Base-by-base conservation (phyloP, 1,140 invertebrate genomes). In the Bombus impatiens region DNA sequence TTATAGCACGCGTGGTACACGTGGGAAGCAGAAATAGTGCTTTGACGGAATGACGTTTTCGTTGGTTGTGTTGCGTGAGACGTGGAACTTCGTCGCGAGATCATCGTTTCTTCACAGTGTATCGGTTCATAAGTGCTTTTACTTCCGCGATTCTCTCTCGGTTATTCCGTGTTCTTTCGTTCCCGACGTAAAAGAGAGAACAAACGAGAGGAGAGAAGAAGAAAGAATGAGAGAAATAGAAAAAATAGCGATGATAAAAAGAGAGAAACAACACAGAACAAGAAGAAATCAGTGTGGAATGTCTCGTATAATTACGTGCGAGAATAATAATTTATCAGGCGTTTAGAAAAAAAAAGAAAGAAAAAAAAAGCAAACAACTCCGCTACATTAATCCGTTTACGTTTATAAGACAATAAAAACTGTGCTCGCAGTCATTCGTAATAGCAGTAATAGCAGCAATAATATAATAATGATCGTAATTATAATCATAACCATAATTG, bases 341-440 rank as follows among this genome's bases (percentile, higher is more conserved):
- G 40, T 62, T 62, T 6, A 32, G 6, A 32, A 65, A 15, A 65
- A 15, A 65, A 32, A 35, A 32, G 67, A 85, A 53, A 72, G 35
- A 80, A 70, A 76, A 59, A 74, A 74, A 70, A 72, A 83, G 65
- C 37, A 76, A 88, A 88, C 78, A 82, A 86, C 67, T 81, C 10
- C 74, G 78, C 67, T 76, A 86, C 85, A 86, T 79, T 83, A 78
- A 83, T 62, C 65, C 72, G 70, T 77, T 84, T 87, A 80, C 71
- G 76, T 87, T 87, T 87, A 87, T 87, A 75, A 87, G 86, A 87
- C 35, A 78, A 53, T 79, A 82, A 81, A 86, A 88, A 88, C 71
- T 85, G 80, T 81, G 32, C 37, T 89, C 35, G 57, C 35, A 59
- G 47, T 82, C 28, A n/a, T 87, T 79, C 72, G 68, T 88, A 70